Evolutionary conservation across 2,797 vertebrate genomes (phyloP), one percentile per base, ranked within the genome.

Genomic region (Limosa lapponica): DNA sequence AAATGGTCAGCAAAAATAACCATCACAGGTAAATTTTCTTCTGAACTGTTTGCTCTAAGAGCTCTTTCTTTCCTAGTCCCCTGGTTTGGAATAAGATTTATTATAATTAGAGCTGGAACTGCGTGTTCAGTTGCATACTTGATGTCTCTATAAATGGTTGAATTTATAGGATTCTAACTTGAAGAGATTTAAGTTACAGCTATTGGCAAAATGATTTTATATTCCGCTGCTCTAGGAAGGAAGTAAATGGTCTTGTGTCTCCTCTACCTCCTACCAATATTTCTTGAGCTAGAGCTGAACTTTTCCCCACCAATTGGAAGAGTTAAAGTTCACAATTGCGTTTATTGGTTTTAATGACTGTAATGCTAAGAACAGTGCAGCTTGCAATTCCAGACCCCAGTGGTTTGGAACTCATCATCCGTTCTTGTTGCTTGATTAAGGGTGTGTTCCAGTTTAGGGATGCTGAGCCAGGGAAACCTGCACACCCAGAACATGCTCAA

Each of bases 1-100:
- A 99, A 99, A 95, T 99, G 99, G 99, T 99, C 99, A 5, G 99
- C 99, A 87, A 99, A 99, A 98, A 98, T 99, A 97, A 99, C 98
- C 94, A 99, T 99, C 91, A 99, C 99, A 97, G 99, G 99, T 99
- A 93, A 51, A 67, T 91, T 72, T 66, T 16, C 23, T 65, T n/a
- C 22, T 36, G 28, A 89, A 36, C 44, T 48, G 2, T 64, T 61
- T 88, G 19, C 36, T 79, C 11, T 37, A 44, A n/a, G 27, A 67
- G 5, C 24, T 74, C 11, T 49, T 55, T 78, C 13, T 57, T 80
- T 86, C 28, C 8, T 32, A 24, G 23, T 73, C 8, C 6, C 6
- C 34, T 80, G 16, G 19, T 62, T 86, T 1, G 41, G 34, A 86
- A 15, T 36, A 65, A 48, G 22, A 8, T 48, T 69, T 54, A 24